Evolutionary conservation across 1,140 invertebrate species (phyloP).

Genomic region (Lithobius niger): DNA sequence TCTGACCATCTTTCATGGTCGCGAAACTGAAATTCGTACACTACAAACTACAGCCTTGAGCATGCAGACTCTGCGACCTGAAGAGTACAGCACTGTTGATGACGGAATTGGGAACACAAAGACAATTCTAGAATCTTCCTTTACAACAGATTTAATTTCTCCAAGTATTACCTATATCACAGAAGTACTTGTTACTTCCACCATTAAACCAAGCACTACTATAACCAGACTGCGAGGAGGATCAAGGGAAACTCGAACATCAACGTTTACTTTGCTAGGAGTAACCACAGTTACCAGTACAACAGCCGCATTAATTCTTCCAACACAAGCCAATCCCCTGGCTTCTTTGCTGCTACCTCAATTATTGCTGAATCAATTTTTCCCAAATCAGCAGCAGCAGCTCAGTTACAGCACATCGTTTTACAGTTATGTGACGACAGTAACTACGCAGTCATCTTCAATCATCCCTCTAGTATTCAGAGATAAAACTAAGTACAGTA

Average conservation of each 20-base stretch:
- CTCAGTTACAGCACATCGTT: neutral
- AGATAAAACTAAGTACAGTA: slow-evolving; percentile 11
- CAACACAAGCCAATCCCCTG: slow-evolving; percentile 1
- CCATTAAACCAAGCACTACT: neutral
- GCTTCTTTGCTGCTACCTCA: slow-evolving; percentile 8
- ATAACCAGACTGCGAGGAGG: neutral
- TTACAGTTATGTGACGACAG: slow-evolving; percentile 8
- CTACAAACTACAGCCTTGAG: slow-evolving; percentile 1
- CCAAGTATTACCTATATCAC: slow-evolving; percentile 2
- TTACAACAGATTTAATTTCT: neutral
- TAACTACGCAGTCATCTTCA: neutral
- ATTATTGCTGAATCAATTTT: slow-evolving; percentile 12
- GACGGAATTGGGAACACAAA: neutral
- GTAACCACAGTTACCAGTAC: slow-evolving; percentile 3
- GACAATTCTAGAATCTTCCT: neutral
- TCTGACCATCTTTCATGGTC: slow-evolving; percentile 4
- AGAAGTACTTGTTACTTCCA: slow-evolving; percentile 10
- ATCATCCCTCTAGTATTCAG: slow-evolving; percentile 8
- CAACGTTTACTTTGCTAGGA: neutral
- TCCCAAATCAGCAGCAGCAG: slow-evolving; percentile 11
- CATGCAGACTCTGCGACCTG: slow-evolving; percentile 2
- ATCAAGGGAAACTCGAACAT: neutral
- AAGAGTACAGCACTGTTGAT: slow-evolving; percentile 2
- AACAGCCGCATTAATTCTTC: too few relatives aligned
- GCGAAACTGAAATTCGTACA: slow-evolving; percentile 9